Evolutionary conservation across 2,888 invertebrate species (phyloP), one percentile per base, ranked within the genome.

Genomic region (Therioaphis trifolii): DNA sequence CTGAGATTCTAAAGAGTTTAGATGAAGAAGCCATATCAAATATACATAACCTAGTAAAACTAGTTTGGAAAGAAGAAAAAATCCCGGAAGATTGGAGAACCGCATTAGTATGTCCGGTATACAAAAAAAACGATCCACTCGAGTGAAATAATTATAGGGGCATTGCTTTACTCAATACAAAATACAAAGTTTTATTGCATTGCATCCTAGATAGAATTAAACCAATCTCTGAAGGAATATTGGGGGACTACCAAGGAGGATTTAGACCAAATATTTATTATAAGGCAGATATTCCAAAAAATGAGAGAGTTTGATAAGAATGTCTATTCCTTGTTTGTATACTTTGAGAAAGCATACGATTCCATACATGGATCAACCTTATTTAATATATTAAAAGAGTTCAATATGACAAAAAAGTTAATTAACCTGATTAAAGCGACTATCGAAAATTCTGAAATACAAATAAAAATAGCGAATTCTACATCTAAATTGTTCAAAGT

Each of bases 91-190:
- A 79, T 55, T 84, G 84, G 78, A 49, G 40, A 40, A 78, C 15
- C 12, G 21, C 61, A 18, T 49, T 84, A 71, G 55, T 79, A 12
- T 79, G 69, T 24, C 66, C 75, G 27, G 66, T 79, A 43, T 55
- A 72, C 40, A 80, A 80, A 68, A 69, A 80, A 29, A 75, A 77
- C 76, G 76, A 82, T 82, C n/a, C 76, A 79, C 77, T 84, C 61
- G 14, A 84, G 61, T 84, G 84, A 12, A 52, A 71, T 12, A 84
- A 71, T 55, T 84, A 84, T 77, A 77, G 78, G 58, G 71, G 63
- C 58, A 82, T 85, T 52, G 68, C 35, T 52, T 58, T 80, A 58
- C 61, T 77, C 14, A 77, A 77, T 18, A 61, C 55, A 18, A 77
- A 63, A 29, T 77, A 77, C 43, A 63, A 77, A 77, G 35, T 79